These are phyloP conservation scores for Eutrigla gurnardus DNA, from an alignment of 2,797 vertebrate genomes.

Conservation along the genomic window DNA sequence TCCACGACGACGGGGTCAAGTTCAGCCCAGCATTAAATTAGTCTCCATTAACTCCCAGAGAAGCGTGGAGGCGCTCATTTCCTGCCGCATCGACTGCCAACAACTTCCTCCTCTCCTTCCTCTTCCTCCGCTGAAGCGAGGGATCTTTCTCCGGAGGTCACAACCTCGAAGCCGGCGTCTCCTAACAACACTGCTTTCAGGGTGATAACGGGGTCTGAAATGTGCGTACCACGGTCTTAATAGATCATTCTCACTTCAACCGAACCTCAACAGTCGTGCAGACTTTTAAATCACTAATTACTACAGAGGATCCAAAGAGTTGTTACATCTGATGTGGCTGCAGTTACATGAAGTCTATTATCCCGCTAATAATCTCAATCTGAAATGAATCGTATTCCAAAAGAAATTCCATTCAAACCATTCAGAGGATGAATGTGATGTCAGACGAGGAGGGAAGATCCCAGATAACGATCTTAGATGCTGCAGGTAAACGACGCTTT, in stretches of 20 bases:
- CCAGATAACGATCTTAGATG: no score
- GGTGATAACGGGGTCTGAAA: neutral
- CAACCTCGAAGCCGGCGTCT: constrained; percentile 19
- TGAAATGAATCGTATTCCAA: neutral
- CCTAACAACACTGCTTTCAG: constrained; percentile 14
- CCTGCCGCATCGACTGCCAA: constrained; percentile 24
- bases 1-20: neutral
- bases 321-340: neutral
- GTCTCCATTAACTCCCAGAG: constrained; percentile 18
- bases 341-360: neutral
- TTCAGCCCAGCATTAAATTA: constrained; percentile 11
- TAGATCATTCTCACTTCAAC: neutral
- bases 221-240: neutral
- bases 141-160: constrained; percentile 43
- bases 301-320: neutral
- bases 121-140: neutral
- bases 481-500: no score
- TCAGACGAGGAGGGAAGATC: no score
- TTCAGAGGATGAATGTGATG: no score
- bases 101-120: constrained; percentile 25
- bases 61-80: constrained; percentile 25
- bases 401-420: neutral
- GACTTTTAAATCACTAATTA: neutral
- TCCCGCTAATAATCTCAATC: neutral
- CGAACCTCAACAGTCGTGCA: neutral